These are phyloP conservation scores for Sander vitreus DNA, from an alignment of 2,113 vertebrate species.

Conservation along the genomic window DNA sequence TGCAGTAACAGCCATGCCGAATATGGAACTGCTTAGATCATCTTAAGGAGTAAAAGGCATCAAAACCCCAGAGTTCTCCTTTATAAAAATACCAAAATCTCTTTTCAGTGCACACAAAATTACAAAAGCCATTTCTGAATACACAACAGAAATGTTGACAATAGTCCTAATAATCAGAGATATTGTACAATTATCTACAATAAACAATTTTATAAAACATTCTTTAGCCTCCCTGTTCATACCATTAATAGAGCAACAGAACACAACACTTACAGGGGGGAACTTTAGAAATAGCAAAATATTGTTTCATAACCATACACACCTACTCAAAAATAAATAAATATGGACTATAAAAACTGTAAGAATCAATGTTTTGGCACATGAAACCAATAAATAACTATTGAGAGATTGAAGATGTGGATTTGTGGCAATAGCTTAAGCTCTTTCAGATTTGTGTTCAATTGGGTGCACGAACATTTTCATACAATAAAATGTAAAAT, in stretches of 20 bases:
- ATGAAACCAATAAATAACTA: conserved; percentile 68
- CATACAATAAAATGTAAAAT: conserved; percentile 66
- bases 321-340: conserved; percentile 81
- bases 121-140: conserved; percentile 79
- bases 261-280: conserved; percentile 57
- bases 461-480: conserved; percentile 64
- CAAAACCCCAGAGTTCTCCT: conserved; percentile 62
- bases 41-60: conserved; percentile 54
- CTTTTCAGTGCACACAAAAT: conserved; percentile 82
- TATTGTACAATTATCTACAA: conserved; percentile 87
- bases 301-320: conserved; percentile 68
- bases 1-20: conserved; percentile 70
- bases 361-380: conserved; percentile 78
- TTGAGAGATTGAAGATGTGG: conserved; percentile 48
- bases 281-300: conserved; percentile 67
- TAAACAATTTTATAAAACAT: conserved; percentile 81
- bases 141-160: conserved; percentile 70
- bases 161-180: conserved; percentile 73
- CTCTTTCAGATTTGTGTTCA: conserved; percentile 55
- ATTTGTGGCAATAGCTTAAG: conserved; percentile 44
- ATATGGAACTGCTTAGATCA: conserved; percentile 56
- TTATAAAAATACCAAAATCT: conserved; percentile 84
- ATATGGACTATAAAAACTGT: conserved; percentile 78
- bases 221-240: conserved; percentile 69
- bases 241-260: conserved; percentile 59